Evolutionary conservation across 2,113 vertebrate species (phyloP), one percentile per base, ranked within the genome.

Genomic region (Neopipo cinnamomea): DNA sequence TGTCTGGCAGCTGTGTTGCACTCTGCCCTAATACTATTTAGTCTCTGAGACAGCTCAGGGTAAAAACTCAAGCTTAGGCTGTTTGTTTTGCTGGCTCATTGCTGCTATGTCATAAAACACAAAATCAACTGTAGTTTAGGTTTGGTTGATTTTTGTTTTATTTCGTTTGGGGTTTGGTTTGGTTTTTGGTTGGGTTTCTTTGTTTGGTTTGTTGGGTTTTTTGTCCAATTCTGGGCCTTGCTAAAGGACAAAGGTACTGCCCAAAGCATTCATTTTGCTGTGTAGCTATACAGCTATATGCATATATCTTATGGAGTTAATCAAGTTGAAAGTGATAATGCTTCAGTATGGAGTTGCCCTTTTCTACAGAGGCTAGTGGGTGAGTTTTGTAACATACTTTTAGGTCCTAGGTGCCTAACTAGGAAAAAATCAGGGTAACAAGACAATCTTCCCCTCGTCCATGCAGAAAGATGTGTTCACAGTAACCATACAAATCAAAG

Each of bases 401-500:
- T 56, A 4, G 12, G 17, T 67, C 50, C 50, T 7, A 50, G 13
- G 4, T 56, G 5, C 8, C 27, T 63, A 56, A 17, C 6, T 33
- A 56, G 9, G 6, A 17, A 61, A 53, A 70, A 58, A 73, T 9
- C 8, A 17, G 13, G 41, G 19, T 89, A 77, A 94, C 3, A 1
- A 47, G 49, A 6, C 59, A 56, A 19, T 9, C 2, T 44, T 95
- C 20, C 4, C 12, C 55, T 22, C 81, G 22, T 74, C 42, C 16
- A 6, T 55, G 17, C 89, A 98, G 97, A 89, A 93, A 91, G 95
- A 94, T 20, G 19, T 65, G 16, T 98, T 97, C 50, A 85, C 66
- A 8, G 3, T 97, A 52, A 93, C 92, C 24, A 0, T 97, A 50
- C 65, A 73, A 70, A 82, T 97, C 42, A 81, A 92, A 84, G 33